Conservation (phyloP, 2,888 invertebrate genomes). For the Lordiphosa fenestrarum region DNA sequence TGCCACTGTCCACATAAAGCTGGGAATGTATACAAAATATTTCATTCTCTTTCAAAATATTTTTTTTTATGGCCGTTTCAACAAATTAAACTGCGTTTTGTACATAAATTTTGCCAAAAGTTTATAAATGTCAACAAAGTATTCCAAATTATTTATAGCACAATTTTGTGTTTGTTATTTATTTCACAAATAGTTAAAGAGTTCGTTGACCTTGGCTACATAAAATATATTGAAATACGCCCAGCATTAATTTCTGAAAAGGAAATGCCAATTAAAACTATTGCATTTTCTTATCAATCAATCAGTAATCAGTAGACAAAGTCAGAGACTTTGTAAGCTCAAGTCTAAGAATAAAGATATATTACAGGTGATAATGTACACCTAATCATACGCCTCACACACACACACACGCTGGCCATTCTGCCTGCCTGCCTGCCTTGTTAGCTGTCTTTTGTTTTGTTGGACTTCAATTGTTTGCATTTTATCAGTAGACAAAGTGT, state of each 20-base stretch:
- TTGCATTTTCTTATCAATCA: slow-evolving; percentile 14
- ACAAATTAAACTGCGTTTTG: neutral
- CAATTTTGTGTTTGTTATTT: neutral
- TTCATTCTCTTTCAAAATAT: neutral
- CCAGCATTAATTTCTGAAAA: neutral
- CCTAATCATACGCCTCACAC: slow-evolving; percentile 56
- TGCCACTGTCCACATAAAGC: too few species aligned
- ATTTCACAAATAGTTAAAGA: neutral
- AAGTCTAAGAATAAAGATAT: neutral
- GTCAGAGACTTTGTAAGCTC: slow-evolving; percentile 3
- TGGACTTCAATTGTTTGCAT: slow-evolving; percentile 40
- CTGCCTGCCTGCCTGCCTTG: slow-evolving; percentile 23
- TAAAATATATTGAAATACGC: too few species aligned
- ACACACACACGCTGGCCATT: slow-evolving; percentile 2
- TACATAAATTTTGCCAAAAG: slow-evolving; percentile 21
- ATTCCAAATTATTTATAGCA: slow-evolving; percentile 4
- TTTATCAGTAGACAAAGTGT: slow-evolving; percentile 71
- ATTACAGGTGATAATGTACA: slow-evolving; percentile 38
- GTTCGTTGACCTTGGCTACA: neutral
- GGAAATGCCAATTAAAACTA: slow-evolving; percentile 3
- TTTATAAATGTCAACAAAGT: slow-evolving; percentile 30
- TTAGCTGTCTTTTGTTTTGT: slow-evolving; percentile 5
- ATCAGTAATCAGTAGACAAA: slow-evolving; percentile 2
- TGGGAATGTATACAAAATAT: neutral
- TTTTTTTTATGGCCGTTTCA: neutral